Evolutionary conservation across 1,140 invertebrate genomes (phyloP).

Genomic region (Samia ricini): DNA sequence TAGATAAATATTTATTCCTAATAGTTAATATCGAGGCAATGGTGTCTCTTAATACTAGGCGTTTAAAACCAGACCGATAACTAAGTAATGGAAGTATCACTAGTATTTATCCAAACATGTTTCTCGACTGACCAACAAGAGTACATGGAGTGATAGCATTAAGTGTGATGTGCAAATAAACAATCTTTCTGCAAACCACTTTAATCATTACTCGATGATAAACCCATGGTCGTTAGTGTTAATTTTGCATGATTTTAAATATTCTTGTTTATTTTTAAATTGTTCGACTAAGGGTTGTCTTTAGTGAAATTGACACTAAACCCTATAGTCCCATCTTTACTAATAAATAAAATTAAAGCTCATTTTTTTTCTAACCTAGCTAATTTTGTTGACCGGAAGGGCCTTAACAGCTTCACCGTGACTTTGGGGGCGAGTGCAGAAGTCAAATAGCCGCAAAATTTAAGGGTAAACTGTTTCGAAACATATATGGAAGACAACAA

Average conservation of each 20-base stretch:
- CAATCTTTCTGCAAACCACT: not conserved
- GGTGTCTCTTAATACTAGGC: not conserved
- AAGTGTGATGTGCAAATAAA: constrained; percentile 31
- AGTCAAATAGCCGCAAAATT: too few relatives aligned
- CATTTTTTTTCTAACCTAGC: too few relatives aligned
- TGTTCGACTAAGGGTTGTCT: too few relatives aligned
- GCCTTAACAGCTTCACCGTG: too few relatives aligned
- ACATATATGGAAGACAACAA: too few relatives aligned
- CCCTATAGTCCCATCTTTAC: too few relatives aligned
- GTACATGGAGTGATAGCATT: constrained; percentile 63
- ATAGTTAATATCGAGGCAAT: not conserved
- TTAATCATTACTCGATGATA: not conserved
- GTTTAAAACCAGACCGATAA: constrained; percentile 13
- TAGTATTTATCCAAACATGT: constrained; percentile 68
- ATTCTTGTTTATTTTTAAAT: not conserved
- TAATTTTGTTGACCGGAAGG: too few relatives aligned
- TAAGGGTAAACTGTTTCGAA: too few relatives aligned
- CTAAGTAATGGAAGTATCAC: constrained; percentile 55
- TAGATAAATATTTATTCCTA: not conserved
- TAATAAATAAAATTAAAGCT: too few relatives aligned
- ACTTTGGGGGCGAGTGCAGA: too few relatives aligned
- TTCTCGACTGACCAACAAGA: constrained; percentile 60
- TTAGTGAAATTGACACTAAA: too few relatives aligned
- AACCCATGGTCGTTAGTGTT: not conserved
- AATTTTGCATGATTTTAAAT: not conserved